Base-by-base conservation (phyloP, 2,888 invertebrate species). In the Morpho achilles region DNA sequence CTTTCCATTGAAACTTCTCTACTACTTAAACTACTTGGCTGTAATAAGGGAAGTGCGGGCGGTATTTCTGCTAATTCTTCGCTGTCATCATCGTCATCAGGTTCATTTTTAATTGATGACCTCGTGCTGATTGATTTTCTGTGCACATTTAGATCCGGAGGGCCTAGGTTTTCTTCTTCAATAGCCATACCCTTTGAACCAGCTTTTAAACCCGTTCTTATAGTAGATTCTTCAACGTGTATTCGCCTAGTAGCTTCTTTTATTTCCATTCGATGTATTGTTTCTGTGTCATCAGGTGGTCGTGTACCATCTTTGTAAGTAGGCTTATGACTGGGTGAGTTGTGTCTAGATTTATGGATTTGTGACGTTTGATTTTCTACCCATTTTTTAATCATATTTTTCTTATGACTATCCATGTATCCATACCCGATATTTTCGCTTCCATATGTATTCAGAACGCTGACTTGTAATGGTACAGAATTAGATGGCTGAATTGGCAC, bases 311-410 rank as follows among this genome's bases (percentile, higher is more conserved):
- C 80, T 73, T 54, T 54, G 23, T 80, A 84, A 22, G 80, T 77
- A 60, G 65, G 70, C 56, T 86, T 88, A 61, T 89, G 89, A 66
- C 84, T 89, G 23, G 92, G 88, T 9, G 93, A 91, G 63, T 82
- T 91, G 65, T 92, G 93, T 67, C 92, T 92, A 1, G 93, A 92
- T 73, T 93, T 93, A 74, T 95, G 94, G 67, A 96, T 95, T 86
- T 96, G 96, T 16, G 94, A 93, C 0, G 96, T 96, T 83, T 97
- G 97, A 76, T 96, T 96, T 83, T 97, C 97, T 1, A 97, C 97
- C 97, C 97, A 97, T 75, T 97, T 95, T 51, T 96, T 91, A 54
- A 97, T 97, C 97, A 97, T 97, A 70, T 95, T 95, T 80, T 97
- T 96, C 79, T 98, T 98, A 72, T 97, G 96, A 69, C 93, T 96